Evolutionary conservation across 2,113 vertebrate species (phyloP).

Genomic region (Eulemur rufifrons): DNA sequence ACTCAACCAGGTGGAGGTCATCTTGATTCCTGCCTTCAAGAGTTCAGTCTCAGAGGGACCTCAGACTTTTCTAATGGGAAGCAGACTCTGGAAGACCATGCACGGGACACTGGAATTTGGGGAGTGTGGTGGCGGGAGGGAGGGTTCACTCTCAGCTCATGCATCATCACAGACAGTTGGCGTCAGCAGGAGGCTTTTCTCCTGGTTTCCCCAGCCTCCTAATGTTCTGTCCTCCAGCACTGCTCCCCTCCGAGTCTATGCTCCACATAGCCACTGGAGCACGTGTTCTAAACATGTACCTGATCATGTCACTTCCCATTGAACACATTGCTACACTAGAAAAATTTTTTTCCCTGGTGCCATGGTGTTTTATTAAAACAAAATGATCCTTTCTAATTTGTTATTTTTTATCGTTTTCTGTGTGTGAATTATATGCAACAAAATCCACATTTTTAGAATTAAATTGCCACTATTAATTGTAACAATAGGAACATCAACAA

Average conservation of each 20-base stretch:
- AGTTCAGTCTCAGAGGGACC: neutral
- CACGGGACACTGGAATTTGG: neutral
- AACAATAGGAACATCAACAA: too few species aligned
- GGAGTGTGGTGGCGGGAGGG: neutral
- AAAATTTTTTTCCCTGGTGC: too few species aligned
- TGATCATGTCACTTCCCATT: neutral
- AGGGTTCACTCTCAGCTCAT: fast-evolving
- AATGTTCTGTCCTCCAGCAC: neutral
- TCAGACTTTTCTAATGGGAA: neutral
- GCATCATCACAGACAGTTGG: neutral
- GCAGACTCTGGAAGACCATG: too few species aligned
- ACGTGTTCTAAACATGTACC: neutral
- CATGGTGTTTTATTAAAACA: too few species aligned
- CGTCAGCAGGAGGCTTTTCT: neutral
- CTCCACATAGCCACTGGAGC: neutral
- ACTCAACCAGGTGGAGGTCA: neutral
- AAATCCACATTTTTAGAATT: too few species aligned
- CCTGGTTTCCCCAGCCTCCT: neutral
- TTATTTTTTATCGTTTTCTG: too few species aligned
- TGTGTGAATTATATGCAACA: too few species aligned
- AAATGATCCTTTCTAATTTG: too few species aligned
- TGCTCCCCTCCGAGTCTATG: neutral
- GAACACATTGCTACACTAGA: too few species aligned
- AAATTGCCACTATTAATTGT: too few species aligned
- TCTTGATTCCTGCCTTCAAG: neutral